Conservation (phyloP, 2,113 vertebrate genomes). For the Centropus unirufus region DNA sequence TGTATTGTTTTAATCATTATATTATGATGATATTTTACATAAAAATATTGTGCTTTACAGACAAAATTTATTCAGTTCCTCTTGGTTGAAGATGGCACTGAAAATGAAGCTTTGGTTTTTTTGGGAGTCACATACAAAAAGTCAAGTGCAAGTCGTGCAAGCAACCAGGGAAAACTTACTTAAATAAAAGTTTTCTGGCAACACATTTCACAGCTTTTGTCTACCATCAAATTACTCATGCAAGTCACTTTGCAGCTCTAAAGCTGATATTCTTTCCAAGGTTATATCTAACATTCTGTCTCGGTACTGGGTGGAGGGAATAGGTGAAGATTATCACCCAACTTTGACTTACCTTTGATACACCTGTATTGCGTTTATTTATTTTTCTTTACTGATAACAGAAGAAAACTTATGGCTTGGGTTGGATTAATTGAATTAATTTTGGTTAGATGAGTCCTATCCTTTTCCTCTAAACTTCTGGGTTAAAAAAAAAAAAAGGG, state of each 20-base stretch:
- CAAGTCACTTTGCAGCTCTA: neutral
- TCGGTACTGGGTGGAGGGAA: neutral
- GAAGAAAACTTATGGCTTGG: neutral
- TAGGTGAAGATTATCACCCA: neutral
- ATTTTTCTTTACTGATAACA: neutral
- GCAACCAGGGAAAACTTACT: neutral
- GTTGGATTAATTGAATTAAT: neutral
- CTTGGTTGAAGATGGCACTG: neutral
- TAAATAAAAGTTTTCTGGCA: neutral
- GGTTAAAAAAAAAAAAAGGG: neutral
- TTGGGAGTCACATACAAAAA: neutral
- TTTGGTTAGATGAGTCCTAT: neutral
- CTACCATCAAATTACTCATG: neutral
- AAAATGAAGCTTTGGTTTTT: neutral
- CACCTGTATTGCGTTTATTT: neutral
- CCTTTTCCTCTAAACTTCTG: neutral
- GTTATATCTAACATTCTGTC: neutral
- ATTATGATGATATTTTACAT: neutral
- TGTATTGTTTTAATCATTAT: neutral
- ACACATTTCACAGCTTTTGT: neutral
- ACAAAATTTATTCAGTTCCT: neutral
- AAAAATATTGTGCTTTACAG: neutral
- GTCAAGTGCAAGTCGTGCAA: neutral
- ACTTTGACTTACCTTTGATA: neutral
- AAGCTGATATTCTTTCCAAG: neutral